A percentile compares a stretch with the other conserved stretches of the same genome.
These are phyloP conservation scores for Lates calcarifer DNA, from an alignment of 2,113 vertebrate genomes.

Conservation along the genomic window DNA sequence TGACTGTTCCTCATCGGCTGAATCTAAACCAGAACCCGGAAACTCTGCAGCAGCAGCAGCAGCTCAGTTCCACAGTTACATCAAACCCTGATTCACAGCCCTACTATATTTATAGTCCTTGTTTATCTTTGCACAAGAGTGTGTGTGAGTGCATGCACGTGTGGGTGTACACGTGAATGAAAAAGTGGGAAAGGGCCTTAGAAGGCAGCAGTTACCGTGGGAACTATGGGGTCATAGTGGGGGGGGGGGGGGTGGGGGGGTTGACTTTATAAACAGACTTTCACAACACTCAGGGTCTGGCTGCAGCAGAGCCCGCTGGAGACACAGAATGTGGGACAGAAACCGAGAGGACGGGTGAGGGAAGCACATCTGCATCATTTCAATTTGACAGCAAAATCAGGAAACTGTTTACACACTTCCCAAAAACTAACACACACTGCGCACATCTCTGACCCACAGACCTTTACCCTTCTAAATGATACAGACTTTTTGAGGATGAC, in stretches of 20 bases:
- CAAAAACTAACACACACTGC: conserved; percentile 18
- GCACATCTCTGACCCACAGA: conserved; percentile 30
- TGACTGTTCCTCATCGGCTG: conserved; percentile 31
- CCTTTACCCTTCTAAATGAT: conserved; percentile 25
- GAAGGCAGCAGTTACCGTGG: conserved; percentile 79
- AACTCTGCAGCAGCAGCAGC: conserved; percentile 26
- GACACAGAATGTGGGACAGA: conserved; percentile 28
- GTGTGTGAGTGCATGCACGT: conserved; percentile 6
- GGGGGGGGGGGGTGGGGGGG: conserved; percentile 48
- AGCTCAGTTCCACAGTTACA: conserved; percentile 21
- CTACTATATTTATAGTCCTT: conserved; percentile 62
- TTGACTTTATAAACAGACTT: conserved; percentile 81
- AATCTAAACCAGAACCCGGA: conserved; percentile 47
- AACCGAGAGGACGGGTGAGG: background rate
- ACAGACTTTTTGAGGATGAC: conserved; percentile 20
- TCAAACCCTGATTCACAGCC: conserved; percentile 24
- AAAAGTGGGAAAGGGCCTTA: conserved; percentile 53
- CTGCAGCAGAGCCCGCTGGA: conserved; percentile 31
- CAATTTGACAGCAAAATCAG: conserved; percentile 29
- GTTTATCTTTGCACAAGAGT: background rate
- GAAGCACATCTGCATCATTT: conserved; percentile 43
- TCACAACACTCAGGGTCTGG: conserved; percentile 65
- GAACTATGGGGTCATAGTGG: conserved; percentile 73
- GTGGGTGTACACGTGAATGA: conserved; percentile 48
- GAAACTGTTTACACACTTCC: conserved; percentile 4